Evolutionary conservation across 2,113 vertebrate species (phyloP).

Genomic region (Colistium nudipinnis): DNA sequence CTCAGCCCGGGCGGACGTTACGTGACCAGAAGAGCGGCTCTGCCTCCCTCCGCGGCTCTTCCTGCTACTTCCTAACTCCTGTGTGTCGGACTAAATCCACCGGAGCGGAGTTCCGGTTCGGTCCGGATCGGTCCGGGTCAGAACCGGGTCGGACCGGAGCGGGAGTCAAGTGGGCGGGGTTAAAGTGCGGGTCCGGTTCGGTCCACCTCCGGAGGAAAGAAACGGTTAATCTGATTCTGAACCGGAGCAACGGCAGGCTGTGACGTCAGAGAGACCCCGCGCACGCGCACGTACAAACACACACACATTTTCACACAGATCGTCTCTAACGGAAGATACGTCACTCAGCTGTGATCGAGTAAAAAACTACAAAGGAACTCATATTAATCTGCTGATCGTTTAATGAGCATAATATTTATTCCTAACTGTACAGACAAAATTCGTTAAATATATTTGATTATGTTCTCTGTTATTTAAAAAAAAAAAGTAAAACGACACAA

Average conservation of each 20-base stretch:
- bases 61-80: conserved; percentile 4
- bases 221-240: conserved; percentile 21
- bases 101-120: conserved; percentile 12
- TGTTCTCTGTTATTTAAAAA: too few relatives aligned
- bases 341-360: not conserved
- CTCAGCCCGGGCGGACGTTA: conserved; percentile 38
- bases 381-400: too few relatives aligned
- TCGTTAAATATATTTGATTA: too few relatives aligned
- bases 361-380: not conserved
- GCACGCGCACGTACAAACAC: conserved; percentile 18
- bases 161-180: too few relatives aligned
- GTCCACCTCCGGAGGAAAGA: not conserved
- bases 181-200: not conserved
- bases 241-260: conserved; percentile 60
- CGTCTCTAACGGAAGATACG: not conserved
- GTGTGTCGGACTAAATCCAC: too few relatives aligned
- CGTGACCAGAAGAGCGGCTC: conserved; percentile 52
- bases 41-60: conserved; percentile 24
- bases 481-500: too few relatives aligned
- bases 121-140: not conserved
- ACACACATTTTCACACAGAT: conserved; percentile 23
- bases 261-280: conserved; percentile 60
- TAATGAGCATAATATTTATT: too few relatives aligned
- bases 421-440: too few relatives aligned
- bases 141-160: not conserved